These are phyloP conservation scores for Dilophus febrilis DNA, from an alignment of 2,888 invertebrate species.

Conservation along the genomic window DNA sequence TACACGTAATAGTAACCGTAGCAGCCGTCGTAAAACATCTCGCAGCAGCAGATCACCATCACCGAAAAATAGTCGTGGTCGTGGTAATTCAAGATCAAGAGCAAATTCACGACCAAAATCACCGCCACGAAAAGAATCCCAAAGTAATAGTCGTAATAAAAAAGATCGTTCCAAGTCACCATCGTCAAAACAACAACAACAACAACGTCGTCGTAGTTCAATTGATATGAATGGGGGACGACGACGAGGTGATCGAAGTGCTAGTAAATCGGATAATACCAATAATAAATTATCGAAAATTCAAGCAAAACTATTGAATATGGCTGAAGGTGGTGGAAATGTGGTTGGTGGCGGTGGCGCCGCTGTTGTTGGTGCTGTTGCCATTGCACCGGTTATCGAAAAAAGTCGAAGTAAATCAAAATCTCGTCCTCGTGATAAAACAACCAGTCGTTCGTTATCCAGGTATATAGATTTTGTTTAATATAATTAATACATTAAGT, in stretches of 20 bases:
- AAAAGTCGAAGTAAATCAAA: slow-evolving; percentile 5
- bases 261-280: slow-evolving; percentile 9
- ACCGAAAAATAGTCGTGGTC: slow-evolving; percentile 19
- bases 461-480: slow-evolving; percentile 4
- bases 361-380: neutral
- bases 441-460: slow-evolving; percentile 10
- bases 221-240: neutral
- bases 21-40: slow-evolving; percentile 23
- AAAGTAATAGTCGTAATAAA: too few relatives aligned
- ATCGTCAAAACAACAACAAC: too few relatives aligned
- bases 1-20: slow-evolving; percentile 17
- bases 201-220: slow-evolving; percentile 9
- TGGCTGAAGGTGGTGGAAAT: slow-evolving; percentile 33
- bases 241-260: slow-evolving; percentile 1
- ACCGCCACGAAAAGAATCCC: neutral
- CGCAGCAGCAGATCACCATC: slow-evolving; percentile 21
- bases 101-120: neutral
- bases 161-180: slow-evolving; percentile 8
- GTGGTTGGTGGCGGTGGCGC: too few relatives aligned
- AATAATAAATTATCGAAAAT: slow-evolving; percentile 34
- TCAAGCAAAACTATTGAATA: slow-evolving; percentile 43
- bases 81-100: neutral
- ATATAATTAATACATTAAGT: neutral
- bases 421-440: slow-evolving; percentile 4
- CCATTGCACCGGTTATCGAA: neutral